phyloP scores from a whole-genome alignment of 1,140 invertebrate genomes.

The Chironomus tepperi region DNA sequence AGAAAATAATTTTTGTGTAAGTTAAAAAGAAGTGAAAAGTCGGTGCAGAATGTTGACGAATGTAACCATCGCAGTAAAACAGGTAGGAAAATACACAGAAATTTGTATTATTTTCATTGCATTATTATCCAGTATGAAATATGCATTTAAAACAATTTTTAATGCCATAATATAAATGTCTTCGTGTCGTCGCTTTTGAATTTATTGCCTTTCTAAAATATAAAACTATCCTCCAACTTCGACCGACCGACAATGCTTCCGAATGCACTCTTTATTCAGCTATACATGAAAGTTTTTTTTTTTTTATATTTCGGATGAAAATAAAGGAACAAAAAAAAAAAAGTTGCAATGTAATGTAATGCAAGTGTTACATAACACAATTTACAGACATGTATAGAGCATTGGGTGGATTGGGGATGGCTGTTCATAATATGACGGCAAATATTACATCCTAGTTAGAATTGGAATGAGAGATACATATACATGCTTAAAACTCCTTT shows the following conservation, averaged over 20 bases:
- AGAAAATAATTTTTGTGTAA: too few species aligned
- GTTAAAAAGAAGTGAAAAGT: too few species aligned
- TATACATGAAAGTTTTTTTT: too few species aligned
- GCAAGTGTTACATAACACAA: background rate
- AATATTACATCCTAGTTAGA: too few species aligned
- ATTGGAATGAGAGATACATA: background rate
- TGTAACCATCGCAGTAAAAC: too few species aligned
- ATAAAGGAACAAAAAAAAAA: background rate
- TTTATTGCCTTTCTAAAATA: conserved; percentile 1
- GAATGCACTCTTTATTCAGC: too few species aligned
- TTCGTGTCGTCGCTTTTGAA: conserved; percentile 6
- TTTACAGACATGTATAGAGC: background rate
- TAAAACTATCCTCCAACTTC: too few species aligned
- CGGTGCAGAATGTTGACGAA: too few species aligned
- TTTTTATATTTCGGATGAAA: too few species aligned
- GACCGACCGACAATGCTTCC: background rate
- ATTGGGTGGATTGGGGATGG: background rate
- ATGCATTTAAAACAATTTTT: conserved; percentile 3
- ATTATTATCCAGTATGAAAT: background rate
- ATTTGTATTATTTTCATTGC: background rate
- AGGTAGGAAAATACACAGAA: too few species aligned
- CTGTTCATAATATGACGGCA: background rate
- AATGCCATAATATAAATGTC: conserved; percentile 14
- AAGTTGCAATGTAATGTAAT: background rate
- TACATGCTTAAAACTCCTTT: background rate